A percentile compares a stretch with the other conserved stretches of the same genome.
Evolutionary conservation across 2,797 vertebrate genomes (phyloP).

Genomic region (Varecia variegata): DNA sequence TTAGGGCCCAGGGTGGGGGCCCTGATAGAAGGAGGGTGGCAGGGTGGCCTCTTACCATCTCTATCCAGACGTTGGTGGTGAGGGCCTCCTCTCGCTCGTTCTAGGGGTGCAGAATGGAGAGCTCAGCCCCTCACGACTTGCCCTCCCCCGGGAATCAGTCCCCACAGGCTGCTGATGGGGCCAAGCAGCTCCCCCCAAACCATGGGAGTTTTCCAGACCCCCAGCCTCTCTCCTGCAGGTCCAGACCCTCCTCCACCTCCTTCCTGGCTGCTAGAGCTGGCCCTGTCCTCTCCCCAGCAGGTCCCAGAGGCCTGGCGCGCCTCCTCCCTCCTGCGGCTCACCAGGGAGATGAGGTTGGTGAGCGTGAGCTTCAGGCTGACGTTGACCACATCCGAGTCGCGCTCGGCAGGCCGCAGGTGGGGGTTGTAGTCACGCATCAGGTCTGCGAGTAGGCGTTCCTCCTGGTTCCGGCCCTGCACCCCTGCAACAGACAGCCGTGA

Average conservation of each 20-base stretch:
- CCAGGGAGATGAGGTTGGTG: conserved; percentile 98
- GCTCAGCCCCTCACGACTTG: not conserved
- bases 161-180: not conserved
- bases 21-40: not conserved
- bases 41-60: conserved; percentile 89
- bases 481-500: conserved; percentile 60
- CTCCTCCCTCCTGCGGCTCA: conserved; percentile 74
- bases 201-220: not conserved
- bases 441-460: conserved; percentile 90
- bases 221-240: not conserved
- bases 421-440: conserved; percentile 93
- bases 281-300: not conserved
- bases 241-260: not conserved
- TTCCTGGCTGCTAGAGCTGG: not conserved
- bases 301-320: fast-evolving
- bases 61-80: conserved; percentile 96
- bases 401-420: conserved; percentile 88
- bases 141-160: no score
- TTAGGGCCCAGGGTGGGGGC: not conserved
- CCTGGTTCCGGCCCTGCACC: conserved; percentile 86
- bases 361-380: conserved; percentile 95
- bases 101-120: conserved; percentile 79
- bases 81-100: conserved; percentile 95
- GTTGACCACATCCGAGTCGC: conserved; percentile 86
- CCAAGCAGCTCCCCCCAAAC: not conserved